Base-by-base conservation (phyloP, 2,888 invertebrate genomes). In the Sussaba pulchella region DNA sequence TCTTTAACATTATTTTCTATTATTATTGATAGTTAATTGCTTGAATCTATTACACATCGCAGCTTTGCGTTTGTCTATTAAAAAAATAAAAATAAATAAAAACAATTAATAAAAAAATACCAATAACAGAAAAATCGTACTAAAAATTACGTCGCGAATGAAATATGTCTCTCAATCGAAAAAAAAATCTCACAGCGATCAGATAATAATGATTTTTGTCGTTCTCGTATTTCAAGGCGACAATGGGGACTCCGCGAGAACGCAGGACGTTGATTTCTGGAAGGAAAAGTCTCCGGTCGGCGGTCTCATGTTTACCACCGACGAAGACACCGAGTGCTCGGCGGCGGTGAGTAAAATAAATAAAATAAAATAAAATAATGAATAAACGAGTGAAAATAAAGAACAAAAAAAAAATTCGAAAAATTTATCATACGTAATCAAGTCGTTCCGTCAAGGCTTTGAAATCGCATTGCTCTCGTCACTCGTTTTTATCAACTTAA, bases 311-410 rank as follows among this genome's bases (percentile, higher is more conserved):
- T 77, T 81, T 39, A 54, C 71, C 4, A 77, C 75, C n/a, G 87
- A 87, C 47, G 87, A 88, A n/a, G 87, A 85, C 45, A 82, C 80
- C 67, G 88, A 88, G 47, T 85, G 80, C 52, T 79, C 84, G 54
- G 82, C 78, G 36, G 84, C 86, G 2, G 88, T 89, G 77, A 87
- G 88, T 85, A 43, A 41, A 36, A 43, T n/a, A 43, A 43, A 43
- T 1, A 43, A 4, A 43, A 2, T n/a, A 2, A 9, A 2, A 43
- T 39, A 43, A 1, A 57, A 31, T 31, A 31, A 31, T 31, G n/a
- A 31, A 31, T 31, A 31, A 31, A 31, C 2, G 4, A 31, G 6
- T 31, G 4, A 6, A 43, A 43, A n/a, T 0, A 43, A 10, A 43
- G 2, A 43, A 2, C 1, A 2, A 43, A 43, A 2, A 57, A 21